These are phyloP conservation scores for Leptarthrus brevirostris DNA, from an alignment of 2,888 invertebrate species.

Conservation along the genomic window DNA sequence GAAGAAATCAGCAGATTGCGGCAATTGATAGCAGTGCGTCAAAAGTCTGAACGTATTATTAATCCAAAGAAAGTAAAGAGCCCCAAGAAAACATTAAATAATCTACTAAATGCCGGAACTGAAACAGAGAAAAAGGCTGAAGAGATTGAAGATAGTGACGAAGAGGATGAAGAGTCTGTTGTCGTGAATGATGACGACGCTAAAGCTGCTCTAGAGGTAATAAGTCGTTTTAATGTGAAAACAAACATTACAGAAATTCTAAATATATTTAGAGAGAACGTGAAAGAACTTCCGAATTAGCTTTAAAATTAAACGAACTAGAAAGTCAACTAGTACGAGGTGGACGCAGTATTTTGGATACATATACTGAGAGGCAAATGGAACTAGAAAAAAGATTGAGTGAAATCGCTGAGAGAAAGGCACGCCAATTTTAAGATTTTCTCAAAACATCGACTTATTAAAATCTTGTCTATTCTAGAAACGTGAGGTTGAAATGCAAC, in stretches of 20 bases:
- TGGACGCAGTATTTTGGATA: conserved; percentile 93
- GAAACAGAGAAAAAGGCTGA: conserved; percentile 63
- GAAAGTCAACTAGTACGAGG: conserved; percentile 96
- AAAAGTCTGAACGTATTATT: conserved; percentile 62
- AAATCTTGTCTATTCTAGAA: conserved; percentile 57
- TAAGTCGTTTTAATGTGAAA: not conserved
- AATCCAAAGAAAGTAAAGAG: conserved; percentile 54
- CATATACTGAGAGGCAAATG: conserved; percentile 93
- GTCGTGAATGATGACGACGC: conserved; percentile 56
- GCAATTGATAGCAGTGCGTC: conserved; percentile 66
- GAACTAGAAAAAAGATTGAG: conserved; percentile 85
- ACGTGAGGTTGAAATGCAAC: conserved; percentile 87
- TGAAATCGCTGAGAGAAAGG: conserved; percentile 89
- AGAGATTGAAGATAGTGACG: conserved; percentile 59
- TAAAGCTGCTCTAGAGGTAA: conserved; percentile 54
- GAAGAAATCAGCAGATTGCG: conserved; percentile 87
- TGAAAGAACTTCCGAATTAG: conserved; percentile 79
- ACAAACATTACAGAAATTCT: not conserved
- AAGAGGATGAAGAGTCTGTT: conserved; percentile 64
- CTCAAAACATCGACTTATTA: too few relatives aligned
- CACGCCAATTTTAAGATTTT: conserved; percentile 57
- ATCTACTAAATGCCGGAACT: conserved; percentile 55
- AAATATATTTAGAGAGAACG: conserved; percentile 75
- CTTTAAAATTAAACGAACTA: conserved; percentile 82
- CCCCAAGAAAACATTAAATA: conserved; percentile 54